Conservation (phyloP, 2,797 vertebrate genomes). For the Glyptemys insculpta region DNA sequence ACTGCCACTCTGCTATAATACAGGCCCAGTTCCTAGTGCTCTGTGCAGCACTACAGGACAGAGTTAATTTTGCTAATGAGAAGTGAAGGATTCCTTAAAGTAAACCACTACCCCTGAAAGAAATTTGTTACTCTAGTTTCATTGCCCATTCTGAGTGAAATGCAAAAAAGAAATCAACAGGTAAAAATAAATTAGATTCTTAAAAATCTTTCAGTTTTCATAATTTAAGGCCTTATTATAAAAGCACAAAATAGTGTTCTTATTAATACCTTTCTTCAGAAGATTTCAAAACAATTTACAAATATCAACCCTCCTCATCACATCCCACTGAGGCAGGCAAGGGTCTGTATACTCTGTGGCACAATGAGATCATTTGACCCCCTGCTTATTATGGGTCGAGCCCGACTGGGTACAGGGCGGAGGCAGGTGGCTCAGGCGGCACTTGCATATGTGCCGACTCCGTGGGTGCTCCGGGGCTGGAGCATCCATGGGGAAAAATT, state of each 20-base stretch:
- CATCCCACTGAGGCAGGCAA: background rate
- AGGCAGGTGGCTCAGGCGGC: no score
- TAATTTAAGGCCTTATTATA: background rate
- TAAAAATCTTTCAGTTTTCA: background rate
- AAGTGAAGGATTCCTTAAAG: background rate
- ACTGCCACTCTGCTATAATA: background rate
- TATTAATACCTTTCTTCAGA: background rate
- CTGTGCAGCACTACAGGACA: slow-evolving; percentile 7
- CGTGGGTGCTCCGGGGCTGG: no score
- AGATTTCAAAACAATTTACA: background rate
- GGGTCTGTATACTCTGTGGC: background rate
- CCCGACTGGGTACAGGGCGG: no score
- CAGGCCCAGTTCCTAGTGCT: background rate
- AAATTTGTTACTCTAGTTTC: background rate
- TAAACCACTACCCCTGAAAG: background rate
- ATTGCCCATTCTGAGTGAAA: background rate
- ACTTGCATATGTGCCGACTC: no score
- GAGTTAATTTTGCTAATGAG: background rate
- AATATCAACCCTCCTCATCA: background rate
- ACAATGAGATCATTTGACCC: background rate
- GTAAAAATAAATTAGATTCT: background rate
- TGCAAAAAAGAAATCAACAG: background rate
- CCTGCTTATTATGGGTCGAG: no score
- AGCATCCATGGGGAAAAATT: no score
- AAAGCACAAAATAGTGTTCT: background rate